These are phyloP conservation scores for Thecophora atra DNA, from an alignment of 2,888 invertebrate species.

Conservation along the genomic window DNA sequence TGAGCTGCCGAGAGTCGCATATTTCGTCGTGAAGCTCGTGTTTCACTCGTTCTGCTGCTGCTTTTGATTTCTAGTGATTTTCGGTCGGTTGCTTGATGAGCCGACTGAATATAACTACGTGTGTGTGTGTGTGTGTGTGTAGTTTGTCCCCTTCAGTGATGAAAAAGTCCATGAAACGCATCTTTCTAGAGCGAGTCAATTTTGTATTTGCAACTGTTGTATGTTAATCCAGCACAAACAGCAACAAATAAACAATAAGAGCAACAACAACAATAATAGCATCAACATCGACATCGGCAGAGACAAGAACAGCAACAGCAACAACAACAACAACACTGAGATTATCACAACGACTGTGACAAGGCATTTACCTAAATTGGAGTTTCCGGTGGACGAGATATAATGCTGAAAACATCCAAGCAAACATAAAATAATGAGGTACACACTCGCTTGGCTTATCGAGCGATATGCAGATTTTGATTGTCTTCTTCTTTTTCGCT, in stretches of 20 bases:
- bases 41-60: constrained; percentile 18
- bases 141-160: background rate
- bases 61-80: constrained; percentile 27
- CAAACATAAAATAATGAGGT: constrained; percentile 46
- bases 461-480: constrained; percentile 7
- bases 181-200: constrained; percentile 17
- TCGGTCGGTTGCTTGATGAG: background rate
- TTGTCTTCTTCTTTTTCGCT: background rate
- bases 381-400: constrained; percentile 59
- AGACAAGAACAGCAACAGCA: constrained; percentile 14
- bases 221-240: constrained; percentile 40
- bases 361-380: constrained; percentile 64
- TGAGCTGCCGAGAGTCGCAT: background rate
- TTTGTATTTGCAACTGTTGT: constrained; percentile 31
- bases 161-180: background rate
- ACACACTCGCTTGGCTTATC: background rate
- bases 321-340: constrained; percentile 39
- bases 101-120: no score
- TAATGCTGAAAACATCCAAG: constrained; percentile 49
- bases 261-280: constrained; percentile 42
- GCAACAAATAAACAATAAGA: constrained; percentile 33
- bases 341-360: constrained; percentile 35
- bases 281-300: constrained; percentile 37
- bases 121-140: no score
- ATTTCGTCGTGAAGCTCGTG: background rate